Base-by-base conservation (phyloP, 1,140 invertebrate species). In the Oreohelix idahoensis region DNA sequence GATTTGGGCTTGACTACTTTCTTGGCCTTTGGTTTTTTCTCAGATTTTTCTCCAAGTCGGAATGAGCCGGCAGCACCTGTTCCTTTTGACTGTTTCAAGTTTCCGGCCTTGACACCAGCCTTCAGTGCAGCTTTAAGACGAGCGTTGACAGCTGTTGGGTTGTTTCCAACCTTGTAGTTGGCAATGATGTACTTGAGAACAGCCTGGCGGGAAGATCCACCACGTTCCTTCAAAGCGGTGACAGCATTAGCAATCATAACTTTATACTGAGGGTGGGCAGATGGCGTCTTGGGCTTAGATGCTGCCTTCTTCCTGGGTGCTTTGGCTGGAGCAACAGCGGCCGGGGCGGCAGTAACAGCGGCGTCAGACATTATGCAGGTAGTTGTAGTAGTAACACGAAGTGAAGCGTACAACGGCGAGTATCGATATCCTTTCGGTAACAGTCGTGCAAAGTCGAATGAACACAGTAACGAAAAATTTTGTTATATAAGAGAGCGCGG, bases 101-200 rank as follows among this genome's bases (percentile, higher is more conserved):
- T 77, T 51, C 87, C 87, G 71, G 66, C 83, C 70, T 81, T 84
- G 20, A 91, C 87, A 35, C n/a, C n/a, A 42, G 81, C 81, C 73
- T 86, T 89, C 38, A 90, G 84, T 73, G 87, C 85, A 5, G 76
- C 88, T 49, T 90, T 85, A 11, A 83, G 39, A 29, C 66, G 32
- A 39, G 58, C 74, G 35, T 83, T 83, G 84, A 84, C 42, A 35
- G 45, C 53, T 63, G 84, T 81, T 58, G 85, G 71, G 75, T 92
- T 87, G 39, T 83, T 73, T 45, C n/a, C 89, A 49, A 92, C 84
- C 26, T 86, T 91, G 88, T 88, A 91, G 83, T 89, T 86, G 49
- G 88, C 85, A 26, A 84, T 36, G 79, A 91, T 90, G 85, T 91
- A 91, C 69, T 92, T 91, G 20, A 91, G 78, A 66, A 91, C n/a